phyloP scores from a whole-genome alignment of 2,888 invertebrate genomes.

The Sinelater perroti region DNA sequence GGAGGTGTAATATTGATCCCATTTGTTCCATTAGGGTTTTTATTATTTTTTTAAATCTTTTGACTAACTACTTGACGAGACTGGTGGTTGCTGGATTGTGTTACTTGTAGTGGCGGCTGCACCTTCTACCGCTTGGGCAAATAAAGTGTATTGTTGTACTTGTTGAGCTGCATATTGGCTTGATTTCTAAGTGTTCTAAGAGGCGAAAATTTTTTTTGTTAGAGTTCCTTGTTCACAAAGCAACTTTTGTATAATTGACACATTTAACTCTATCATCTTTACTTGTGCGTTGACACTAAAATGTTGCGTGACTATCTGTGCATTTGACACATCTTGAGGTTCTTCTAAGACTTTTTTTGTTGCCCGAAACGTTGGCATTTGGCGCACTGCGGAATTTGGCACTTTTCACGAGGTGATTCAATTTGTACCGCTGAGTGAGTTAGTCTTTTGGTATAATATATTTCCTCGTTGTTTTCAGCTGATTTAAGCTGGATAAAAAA shows the following conservation, averaged over 20 bases:
- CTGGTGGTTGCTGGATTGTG: neutral
- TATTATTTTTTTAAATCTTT: conserved; percentile 5
- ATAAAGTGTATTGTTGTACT: too few relatives aligned
- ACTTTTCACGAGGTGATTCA: conserved; percentile 4
- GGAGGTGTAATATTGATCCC: too few relatives aligned
- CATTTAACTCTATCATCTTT: conserved; percentile 10
- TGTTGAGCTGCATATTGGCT: neutral
- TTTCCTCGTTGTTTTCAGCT: conserved; percentile 13
- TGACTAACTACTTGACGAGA: neutral
- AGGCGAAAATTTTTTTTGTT: neutral
- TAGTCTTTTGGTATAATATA: conserved; percentile 11
- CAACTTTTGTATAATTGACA: conserved; percentile 22
- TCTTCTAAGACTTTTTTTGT: too few relatives aligned
- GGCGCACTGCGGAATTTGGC: conserved; percentile 17
- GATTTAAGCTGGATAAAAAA: conserved; percentile 9
- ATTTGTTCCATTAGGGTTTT: conserved; percentile 7
- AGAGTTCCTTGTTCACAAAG: neutral
- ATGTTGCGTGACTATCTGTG: conserved; percentile 15
- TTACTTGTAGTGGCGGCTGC: too few relatives aligned
- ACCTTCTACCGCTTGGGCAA: too few relatives aligned
- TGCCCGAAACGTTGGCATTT: conserved; percentile 22
- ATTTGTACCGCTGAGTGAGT: conserved; percentile 2
- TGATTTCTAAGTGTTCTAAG: neutral
- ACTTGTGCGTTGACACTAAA: conserved; percentile 11
- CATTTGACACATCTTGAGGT: conserved; percentile 25